Evolutionary conservation across 2,888 invertebrate genomes (phyloP), one percentile per base, ranked within the genome.

Genomic region (Phrixothrix hirtus): DNA sequence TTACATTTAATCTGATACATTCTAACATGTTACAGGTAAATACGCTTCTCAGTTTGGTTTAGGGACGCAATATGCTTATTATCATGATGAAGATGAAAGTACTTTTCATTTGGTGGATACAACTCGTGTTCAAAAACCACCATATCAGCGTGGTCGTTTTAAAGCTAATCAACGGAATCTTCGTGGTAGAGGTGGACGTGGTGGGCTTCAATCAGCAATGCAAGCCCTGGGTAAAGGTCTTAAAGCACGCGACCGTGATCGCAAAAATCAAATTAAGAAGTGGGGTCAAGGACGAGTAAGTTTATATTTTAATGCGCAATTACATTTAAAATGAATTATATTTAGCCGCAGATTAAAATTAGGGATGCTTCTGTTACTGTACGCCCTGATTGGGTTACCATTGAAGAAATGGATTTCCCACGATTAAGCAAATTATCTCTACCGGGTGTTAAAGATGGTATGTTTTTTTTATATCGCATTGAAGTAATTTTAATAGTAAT

Each of bases 341-440:
- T 54, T 66, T 67, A 85, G 67, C 83, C 89, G 12, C 93, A 92
- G 3, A 89, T 93, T 71, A 96, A 96, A 75, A 93, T 94, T 61
- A 84, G 97, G 29, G 96, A 97, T 78, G 95, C 98, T 1, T 98
- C 97, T 0, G 97, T 99, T 0, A 92, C 93, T 43, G 95, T 99
- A 1, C 83, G 92, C 31, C 92, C 97, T 5, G 94, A 95, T 58
- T 99, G 99, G 99, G 83, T 84, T 45, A 96, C 97, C 1, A 91
- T 98, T 60, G 93, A 94, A 70, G 99, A 99, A 73, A 96, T 99
- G 90, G 99, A 99, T 78, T 98, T 99, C 75, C 93, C 94, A 5
- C 84, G 98, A 1, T 82, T 99, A 54, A 86, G 89, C 29, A 99
- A 99, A 73, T 80, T 99, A 1, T 91, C 92, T 15, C 78, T 99